These are phyloP conservation scores for Hydrozoanthus gracilis DNA, from an alignment of 92 coral and sea anemone genomes.

Conservation along the genomic window DNA sequence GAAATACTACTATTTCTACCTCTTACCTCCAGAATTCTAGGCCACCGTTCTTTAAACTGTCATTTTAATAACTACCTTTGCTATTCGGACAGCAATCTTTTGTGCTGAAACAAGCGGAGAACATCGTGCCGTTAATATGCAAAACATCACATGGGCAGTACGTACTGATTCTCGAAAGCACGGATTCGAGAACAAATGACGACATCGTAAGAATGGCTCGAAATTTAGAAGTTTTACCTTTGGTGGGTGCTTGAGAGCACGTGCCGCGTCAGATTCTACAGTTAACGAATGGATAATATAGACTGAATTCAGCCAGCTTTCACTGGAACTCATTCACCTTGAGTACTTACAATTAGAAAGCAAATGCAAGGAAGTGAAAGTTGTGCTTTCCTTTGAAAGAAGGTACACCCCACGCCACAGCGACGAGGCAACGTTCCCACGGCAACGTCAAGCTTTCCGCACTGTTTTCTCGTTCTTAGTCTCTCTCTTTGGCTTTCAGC, in stretches of 20 bases:
- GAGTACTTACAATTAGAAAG: constrained; percentile 42
- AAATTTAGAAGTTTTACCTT: constrained; percentile 32
- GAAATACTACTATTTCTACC: neutral
- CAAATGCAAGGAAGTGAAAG: constrained; percentile 46
- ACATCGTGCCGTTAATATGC: constrained; percentile 49
- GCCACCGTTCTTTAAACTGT: constrained; percentile 11
- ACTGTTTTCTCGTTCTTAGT: constrained; percentile 27
- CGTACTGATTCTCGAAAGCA: constrained; percentile 45
- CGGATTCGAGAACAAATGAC: constrained; percentile 50
- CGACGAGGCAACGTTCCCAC: constrained; percentile 53
- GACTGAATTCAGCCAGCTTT: constrained; percentile 5
- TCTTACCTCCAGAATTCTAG: constrained; percentile 26
- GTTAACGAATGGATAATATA: constrained; percentile 16
- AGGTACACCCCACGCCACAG: constrained; percentile 58
- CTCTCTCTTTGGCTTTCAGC: constrained; percentile 36
- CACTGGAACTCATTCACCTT: constrained; percentile 42
- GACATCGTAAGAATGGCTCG: constrained; percentile 38
- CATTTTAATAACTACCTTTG: constrained; percentile 3
- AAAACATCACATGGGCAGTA: constrained; percentile 51
- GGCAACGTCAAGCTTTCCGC: constrained; percentile 51
- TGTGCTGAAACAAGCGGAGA: constrained; percentile 46
- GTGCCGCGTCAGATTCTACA: neutral
- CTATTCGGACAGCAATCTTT: neutral
- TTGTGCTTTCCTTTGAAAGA: constrained; percentile 51
- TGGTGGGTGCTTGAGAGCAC: neutral